These are phyloP conservation scores for Babylonia areolata DNA, from an alignment of 1,140 invertebrate genomes.

Conservation along the genomic window DNA sequence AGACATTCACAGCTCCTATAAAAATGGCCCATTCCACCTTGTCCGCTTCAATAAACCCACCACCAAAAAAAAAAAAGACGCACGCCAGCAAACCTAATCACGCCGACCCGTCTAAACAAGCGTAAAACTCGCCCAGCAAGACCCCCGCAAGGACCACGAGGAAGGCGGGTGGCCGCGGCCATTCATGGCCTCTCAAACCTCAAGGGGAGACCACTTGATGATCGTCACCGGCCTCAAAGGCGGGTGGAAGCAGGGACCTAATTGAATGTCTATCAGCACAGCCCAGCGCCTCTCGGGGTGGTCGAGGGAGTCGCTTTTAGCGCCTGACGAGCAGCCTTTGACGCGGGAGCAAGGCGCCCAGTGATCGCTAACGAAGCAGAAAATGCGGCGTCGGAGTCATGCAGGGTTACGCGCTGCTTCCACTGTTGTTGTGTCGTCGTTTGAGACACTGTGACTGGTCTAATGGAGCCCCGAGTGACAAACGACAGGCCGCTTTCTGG, in stretches of 20 bases:
- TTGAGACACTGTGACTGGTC: not conserved
- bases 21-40: not conserved
- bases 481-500: not conserved
- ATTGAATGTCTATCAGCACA: constrained; percentile 29
- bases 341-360: not conserved
- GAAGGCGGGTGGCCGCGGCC: not conserved
- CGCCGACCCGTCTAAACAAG: not conserved
- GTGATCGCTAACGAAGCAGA: constrained; percentile 26
- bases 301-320: not conserved
- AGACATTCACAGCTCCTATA: too few species aligned
- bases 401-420: not conserved
- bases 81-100: not conserved
- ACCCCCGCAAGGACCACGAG: not conserved
- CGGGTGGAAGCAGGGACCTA: not conserved
- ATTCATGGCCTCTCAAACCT: not conserved
- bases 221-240: not conserved
- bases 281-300: not conserved
- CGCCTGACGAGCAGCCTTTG: constrained; percentile 6
- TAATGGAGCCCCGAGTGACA: not conserved
- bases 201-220: not conserved
- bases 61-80: not conserved
- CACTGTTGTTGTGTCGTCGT: not conserved
- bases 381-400: constrained; percentile 24
- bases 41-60: not conserved
- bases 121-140: not conserved